These are phyloP conservation scores for Teinopalpus imperialis DNA, from an alignment of 2,888 invertebrate species.

Conservation along the genomic window DNA sequence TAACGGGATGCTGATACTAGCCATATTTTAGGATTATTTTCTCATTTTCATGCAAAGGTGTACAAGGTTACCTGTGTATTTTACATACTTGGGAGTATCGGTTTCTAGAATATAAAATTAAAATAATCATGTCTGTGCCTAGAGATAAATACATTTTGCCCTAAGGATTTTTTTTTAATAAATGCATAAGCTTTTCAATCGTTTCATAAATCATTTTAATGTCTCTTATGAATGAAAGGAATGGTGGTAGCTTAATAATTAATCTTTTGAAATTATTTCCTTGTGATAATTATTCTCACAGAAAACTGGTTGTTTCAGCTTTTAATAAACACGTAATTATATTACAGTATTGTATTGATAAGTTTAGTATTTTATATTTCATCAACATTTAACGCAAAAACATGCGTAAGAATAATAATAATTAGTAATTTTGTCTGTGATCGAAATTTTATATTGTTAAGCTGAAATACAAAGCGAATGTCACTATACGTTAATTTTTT, in stretches of 20 bases:
- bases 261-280: slow-evolving; percentile 48
- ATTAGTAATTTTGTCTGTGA: slow-evolving; percentile 79
- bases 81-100: too few species aligned
- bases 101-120: too few species aligned
- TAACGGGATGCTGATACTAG: too few species aligned
- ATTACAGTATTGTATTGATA: slow-evolving; percentile 62
- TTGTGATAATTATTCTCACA: slow-evolving; percentile 67
- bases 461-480: slow-evolving; percentile 66
- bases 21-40: too few species aligned
- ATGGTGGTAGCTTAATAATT: slow-evolving; percentile 11
- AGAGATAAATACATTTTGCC: slow-evolving; percentile 12
- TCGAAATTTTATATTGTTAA: slow-evolving; percentile 78
- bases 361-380: slow-evolving; percentile 75
- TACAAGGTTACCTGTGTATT: too few species aligned
- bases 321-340: slow-evolving; percentile 66
- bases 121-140: slow-evolving; percentile 20
- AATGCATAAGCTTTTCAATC: slow-evolving; percentile 10
- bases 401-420: slow-evolving; percentile 56
- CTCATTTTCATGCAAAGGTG: too few species aligned
- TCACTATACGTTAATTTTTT: slow-evolving; percentile 28
- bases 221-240: slow-evolving; percentile 4
- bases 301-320: slow-evolving; percentile 71
- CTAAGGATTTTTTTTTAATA: slow-evolving; percentile 1
- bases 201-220: slow-evolving; percentile 8
- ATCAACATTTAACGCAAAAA: slow-evolving; percentile 64